phyloP scores from a whole-genome alignment of 2,113 vertebrate species.

The Nerophis ophidion region DNA sequence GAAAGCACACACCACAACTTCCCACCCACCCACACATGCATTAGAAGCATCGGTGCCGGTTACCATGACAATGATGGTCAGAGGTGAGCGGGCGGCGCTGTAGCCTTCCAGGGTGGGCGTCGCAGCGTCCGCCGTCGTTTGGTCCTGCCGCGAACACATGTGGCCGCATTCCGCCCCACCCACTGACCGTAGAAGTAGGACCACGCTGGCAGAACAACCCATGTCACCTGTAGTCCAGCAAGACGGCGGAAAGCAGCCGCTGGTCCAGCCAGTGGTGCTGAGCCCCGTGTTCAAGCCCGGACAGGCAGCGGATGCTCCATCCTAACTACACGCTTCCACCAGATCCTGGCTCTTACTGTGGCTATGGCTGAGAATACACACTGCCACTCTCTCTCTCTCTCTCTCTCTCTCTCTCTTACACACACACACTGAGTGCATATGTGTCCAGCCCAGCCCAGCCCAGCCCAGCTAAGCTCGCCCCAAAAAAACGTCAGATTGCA shows the following conservation, averaged over 20 bases:
- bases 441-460: slow-evolving; percentile 74
- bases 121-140: slow-evolving; percentile 83
- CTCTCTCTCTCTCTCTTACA: slow-evolving; percentile 45
- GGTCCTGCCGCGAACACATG: slow-evolving; percentile 85
- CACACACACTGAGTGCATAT: slow-evolving; percentile 88
- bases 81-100: slow-evolving; percentile 78
- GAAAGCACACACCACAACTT: neutral
- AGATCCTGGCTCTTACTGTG: slow-evolving; percentile 43
- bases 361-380: slow-evolving; percentile 72
- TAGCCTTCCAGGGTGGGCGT: slow-evolving; percentile 82
- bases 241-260: slow-evolving; percentile 12
- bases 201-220: slow-evolving; percentile 93
- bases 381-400: slow-evolving; percentile 66
- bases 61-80: slow-evolving; percentile 93
- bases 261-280: slow-evolving; percentile 53
- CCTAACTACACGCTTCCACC: slow-evolving; percentile 20
- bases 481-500: slow-evolving; percentile 81
- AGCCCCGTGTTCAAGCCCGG: slow-evolving; percentile 12
- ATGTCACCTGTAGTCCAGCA: slow-evolving; percentile 38
- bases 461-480: slow-evolving; percentile 49
- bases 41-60: slow-evolving; percentile 15
- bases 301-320: slow-evolving; percentile 30
- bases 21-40: slow-evolving; percentile 30
- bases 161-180: slow-evolving; percentile 89
- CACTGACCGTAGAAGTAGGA: slow-evolving; percentile 88